Evolutionary conservation across 2,888 invertebrate species (phyloP).

Genomic region (Thymelicus sylvestris): DNA sequence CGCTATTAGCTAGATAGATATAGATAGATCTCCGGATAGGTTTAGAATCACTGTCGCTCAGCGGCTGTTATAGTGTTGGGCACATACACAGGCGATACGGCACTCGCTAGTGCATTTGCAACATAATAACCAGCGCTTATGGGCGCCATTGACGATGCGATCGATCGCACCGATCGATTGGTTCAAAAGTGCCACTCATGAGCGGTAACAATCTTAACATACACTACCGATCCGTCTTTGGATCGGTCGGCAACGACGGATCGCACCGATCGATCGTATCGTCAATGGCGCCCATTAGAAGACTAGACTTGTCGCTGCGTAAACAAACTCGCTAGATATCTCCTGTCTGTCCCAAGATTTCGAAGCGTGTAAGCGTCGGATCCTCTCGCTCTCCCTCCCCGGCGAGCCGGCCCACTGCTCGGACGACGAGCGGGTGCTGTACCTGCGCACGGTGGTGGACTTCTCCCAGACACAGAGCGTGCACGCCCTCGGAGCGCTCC

Average conservation of each 20-base stretch:
- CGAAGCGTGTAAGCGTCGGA: slow-evolving; percentile 83
- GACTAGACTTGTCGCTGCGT: slow-evolving; percentile 95
- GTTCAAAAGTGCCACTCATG: no score
- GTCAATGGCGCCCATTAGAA: no score
- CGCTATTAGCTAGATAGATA: no score
- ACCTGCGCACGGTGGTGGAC: slow-evolving; percentile 86
- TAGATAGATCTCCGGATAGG: slow-evolving; percentile 63
- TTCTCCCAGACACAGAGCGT: slow-evolving; percentile 86
- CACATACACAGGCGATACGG: slow-evolving; percentile 85
- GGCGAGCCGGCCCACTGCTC: slow-evolving; percentile 79
- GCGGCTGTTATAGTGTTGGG: slow-evolving; percentile 96
- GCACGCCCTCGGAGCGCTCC: slow-evolving; percentile 88
- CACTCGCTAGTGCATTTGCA: slow-evolving; percentile 92
- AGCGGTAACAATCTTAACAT: no score
- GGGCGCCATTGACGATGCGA: no score
- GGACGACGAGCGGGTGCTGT: slow-evolving; percentile 82
- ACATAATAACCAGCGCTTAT: slow-evolving; percentile 90
- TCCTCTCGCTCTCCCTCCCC: slow-evolving; percentile 81
- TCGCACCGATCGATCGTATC: no score
- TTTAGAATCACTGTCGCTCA: slow-evolving; percentile 93
- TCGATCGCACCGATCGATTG: no score
- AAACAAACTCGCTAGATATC: slow-evolving; percentile 85
- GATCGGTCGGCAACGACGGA: no score
- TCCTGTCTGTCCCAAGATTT: slow-evolving; percentile 62
- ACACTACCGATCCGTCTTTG: no score